Base-by-base conservation (phyloP, 2,113 vertebrate genomes). In the Trogon surrucura region DNA sequence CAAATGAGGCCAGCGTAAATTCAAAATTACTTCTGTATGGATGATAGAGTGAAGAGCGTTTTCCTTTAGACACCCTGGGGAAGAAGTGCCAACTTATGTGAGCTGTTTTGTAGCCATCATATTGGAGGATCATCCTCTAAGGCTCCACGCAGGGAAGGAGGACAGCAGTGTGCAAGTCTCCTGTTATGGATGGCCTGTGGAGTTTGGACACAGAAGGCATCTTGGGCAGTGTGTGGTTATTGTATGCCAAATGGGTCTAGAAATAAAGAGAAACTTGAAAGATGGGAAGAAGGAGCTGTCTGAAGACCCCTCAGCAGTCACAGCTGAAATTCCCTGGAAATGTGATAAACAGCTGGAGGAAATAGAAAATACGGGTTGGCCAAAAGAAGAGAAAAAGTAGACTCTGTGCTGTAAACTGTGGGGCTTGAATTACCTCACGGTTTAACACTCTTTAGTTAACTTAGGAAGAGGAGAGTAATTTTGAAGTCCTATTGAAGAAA, bases 331-430 rank as follows among this genome's bases (percentile, higher is more conserved):
- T 56, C 27, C 60, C 44, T 27, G 29, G 16, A 44, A 64, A 3
- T 38, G 51, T 34, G 64, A 71, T 44, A 32, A 80, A 60, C 5
- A 81, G 19, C 41, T 60, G 72, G 29, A 88, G 36, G 54, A 70
- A 64, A 30, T 1, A 0, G 3, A 60, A 86, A 80, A 12, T 26
- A 26, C 51, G 4, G 9, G 23, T 17, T 4, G 3, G 22, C 51
- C 51, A 60, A n/a, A 65, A 54, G 50, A 44, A 66, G n/a, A 56
- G 47, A 30, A 38, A 70, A 32, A 83, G 80, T 20, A 82, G 23
- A 26, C 56, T 16, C 65, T 18, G 21, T 27, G 9, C 12, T 58
- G 69, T 47, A 17, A 77, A 4, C 2, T 30, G 75, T 1, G 0
- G 41, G n/a, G 27, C 36, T 56, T 15, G n/a, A 34, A 58, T 27